Evolutionary conservation across 2,888 invertebrate species (phyloP), one percentile per base, ranked within the genome.

Genomic region (Malacosoma neustria): DNA sequence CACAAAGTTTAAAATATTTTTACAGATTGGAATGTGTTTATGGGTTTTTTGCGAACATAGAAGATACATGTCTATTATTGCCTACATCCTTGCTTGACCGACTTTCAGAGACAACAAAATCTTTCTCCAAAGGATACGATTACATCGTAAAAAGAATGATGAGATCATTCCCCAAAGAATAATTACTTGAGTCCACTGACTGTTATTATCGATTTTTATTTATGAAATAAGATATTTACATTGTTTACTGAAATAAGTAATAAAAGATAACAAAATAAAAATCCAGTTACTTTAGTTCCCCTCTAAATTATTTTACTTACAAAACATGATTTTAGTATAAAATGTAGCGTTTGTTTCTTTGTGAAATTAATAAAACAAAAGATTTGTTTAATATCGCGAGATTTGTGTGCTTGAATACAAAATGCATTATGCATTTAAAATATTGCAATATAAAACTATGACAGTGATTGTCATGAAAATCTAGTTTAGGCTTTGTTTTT

Each of bases 11-110:
- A 54, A 51, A 54, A 30, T 57, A 30, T 35, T 33, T 30, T n/a
- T 22, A 41, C 31, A 30, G 37, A 1, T 11, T 30, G n/a, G 22
- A 2, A 7, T 22, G 22, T 22, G 22, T 22, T 5, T 22, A 4
- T 22, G 22, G 22, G 22, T 22, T 22, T 22, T 22, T 22, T 22
- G 22, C 22, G 9, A 22, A 22, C 9, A 22, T 22, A 9, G 22
- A 9, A 22, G 22, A 22, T 22, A 22, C 5, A 22, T 3, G 22
- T 22, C 22, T 22, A 22, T 51, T 41, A 50, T 54, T 63, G 58
- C 61, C 59, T 61, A 61, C 58, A 62, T 69, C 63, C 59, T 63
- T 57, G 47, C 43, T 43, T 63, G 68, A 59, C 64, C 66, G 62
- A 62, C 46, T 65, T 68, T 52, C 48, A 39, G 49, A 45, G 44